phyloP scores from a whole-genome alignment of 2,888 invertebrate species.

The Drosophila pseudotalamancana region DNA sequence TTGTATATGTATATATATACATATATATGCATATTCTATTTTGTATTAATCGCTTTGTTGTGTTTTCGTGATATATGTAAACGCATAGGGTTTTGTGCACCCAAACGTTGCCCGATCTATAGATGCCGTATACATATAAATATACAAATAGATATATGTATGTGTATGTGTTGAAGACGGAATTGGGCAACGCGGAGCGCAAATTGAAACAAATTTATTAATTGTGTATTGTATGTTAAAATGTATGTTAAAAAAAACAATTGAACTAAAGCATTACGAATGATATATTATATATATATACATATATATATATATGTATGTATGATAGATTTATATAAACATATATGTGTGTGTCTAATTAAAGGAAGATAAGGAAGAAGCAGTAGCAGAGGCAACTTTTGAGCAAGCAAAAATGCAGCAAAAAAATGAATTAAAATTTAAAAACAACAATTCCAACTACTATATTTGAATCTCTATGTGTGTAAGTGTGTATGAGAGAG shows the following conservation, averaged over 20 bases:
- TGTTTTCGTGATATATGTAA: constrained; percentile 79
- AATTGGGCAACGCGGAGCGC: not conserved
- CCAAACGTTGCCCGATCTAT: constrained; percentile 6
- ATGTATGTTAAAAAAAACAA: constrained; percentile 40
- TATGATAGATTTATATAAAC: constrained; percentile 20
- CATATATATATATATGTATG: constrained; percentile 14
- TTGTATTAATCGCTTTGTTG: constrained; percentile 76
- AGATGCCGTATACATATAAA: not conserved
- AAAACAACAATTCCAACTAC: constrained; percentile 46
- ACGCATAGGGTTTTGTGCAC: constrained; percentile 63
- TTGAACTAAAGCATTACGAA: constrained; percentile 33
- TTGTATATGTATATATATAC: constrained; percentile 31
- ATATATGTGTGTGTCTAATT: constrained; percentile 34
- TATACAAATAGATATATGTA: not conserved
- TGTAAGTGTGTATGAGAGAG: constrained; percentile 5
- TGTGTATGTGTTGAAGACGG: constrained; percentile 4
- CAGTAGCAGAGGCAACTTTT: constrained; percentile 19
- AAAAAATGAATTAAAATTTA: constrained; percentile 17
- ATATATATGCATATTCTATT: constrained; percentile 46
- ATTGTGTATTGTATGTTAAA: constrained; percentile 64
- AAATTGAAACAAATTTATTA: constrained; percentile 47
- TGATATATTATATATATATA: constrained; percentile 23
- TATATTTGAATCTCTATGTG: constrained; percentile 61
- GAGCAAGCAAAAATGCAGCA: constrained; percentile 12
- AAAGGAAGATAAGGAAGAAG: constrained; percentile 3